These are phyloP conservation scores for Steatornis caripensis DNA, from an alignment of 2,113 vertebrate species.

Conservation along the genomic window DNA sequence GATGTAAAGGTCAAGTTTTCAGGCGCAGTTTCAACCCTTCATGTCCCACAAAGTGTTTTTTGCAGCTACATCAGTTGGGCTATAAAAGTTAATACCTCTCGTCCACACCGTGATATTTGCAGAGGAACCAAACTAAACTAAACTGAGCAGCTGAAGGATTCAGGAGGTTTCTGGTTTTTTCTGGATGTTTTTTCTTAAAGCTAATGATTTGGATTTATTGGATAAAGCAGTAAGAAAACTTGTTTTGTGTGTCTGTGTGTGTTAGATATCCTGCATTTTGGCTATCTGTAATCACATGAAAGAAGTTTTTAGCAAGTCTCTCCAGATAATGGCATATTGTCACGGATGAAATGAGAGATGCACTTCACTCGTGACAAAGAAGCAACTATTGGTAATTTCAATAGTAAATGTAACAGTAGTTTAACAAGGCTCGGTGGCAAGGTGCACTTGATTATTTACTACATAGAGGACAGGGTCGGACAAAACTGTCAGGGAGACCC, in stretches of 20 bases:
- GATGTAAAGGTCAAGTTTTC: conserved; percentile 50
- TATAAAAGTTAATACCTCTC: not conserved
- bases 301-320: not conserved
- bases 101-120: not conserved
- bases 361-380: too few species aligned
- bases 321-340: not conserved
- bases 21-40: not conserved
- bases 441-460: too few species aligned
- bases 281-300: not conserved
- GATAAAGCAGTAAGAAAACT: not conserved
- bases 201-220: not conserved
- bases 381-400: too few species aligned
- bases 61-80: not conserved
- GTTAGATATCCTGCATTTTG: not conserved
- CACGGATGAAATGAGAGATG: too few species aligned
- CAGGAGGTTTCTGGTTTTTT: not conserved
- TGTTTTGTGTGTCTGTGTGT: not conserved
- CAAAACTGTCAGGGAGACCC: too few species aligned
- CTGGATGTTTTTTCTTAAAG: not conserved
- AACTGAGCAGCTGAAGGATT: not conserved
- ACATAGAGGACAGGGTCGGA: too few species aligned
- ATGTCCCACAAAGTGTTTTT: not conserved
- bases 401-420: too few species aligned
- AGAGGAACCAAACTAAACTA: not conserved
- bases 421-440: too few species aligned